Evolutionary conservation across 2,113 vertebrate genomes (phyloP).

Genomic region (Oreochromis niloticus): DNA sequence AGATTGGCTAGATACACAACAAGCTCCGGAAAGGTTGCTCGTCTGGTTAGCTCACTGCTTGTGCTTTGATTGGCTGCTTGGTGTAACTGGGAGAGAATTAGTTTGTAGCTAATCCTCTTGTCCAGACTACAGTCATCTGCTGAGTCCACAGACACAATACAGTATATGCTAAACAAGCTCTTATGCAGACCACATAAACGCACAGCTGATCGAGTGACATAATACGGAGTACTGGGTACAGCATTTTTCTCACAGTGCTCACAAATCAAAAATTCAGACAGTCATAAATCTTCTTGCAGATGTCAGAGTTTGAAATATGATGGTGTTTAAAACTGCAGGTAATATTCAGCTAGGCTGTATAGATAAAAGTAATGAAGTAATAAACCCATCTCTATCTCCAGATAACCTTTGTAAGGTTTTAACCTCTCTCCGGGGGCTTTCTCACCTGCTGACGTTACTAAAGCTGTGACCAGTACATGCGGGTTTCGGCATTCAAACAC

Average conservation of each 20-base stretch:
- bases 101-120: constrained; percentile 26
- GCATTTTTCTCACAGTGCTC: not conserved
- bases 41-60: not conserved
- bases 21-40: constrained; percentile 15
- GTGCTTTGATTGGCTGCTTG: not conserved
- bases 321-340: not conserved
- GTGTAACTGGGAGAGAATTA: not conserved
- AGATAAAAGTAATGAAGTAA: not conserved
- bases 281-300: not conserved
- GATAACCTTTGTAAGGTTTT: not conserved
- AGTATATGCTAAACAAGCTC: not conserved
- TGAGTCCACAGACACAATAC: not conserved
- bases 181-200: not conserved
- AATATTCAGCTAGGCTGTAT: not conserved
- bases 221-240: not conserved
- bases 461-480: not conserved
- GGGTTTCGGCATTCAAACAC: not conserved
- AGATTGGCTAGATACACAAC: not conserved
- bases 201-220: not conserved
- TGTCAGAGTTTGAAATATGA: not conserved
- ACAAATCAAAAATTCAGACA: not conserved
- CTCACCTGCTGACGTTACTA: not conserved
- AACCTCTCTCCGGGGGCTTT: not conserved
- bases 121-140: constrained; percentile 1
- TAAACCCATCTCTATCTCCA: not conserved